Conservation (phyloP, 2,113 vertebrate genomes). For the Madoqua kirkii region DNA sequence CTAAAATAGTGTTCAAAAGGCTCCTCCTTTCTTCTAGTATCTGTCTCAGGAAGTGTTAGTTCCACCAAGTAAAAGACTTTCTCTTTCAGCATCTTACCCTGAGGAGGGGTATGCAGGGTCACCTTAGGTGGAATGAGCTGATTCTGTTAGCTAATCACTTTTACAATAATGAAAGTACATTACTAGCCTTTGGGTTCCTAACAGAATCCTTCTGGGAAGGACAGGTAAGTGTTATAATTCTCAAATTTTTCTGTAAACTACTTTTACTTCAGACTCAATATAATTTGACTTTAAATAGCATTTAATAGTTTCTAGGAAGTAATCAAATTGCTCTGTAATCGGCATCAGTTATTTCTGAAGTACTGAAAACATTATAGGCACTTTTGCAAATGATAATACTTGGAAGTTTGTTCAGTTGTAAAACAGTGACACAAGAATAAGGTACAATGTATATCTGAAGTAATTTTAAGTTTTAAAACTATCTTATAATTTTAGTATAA, state of each 20-base stretch:
- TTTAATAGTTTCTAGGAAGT: background rate
- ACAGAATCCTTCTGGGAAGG: background rate
- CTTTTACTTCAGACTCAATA: background rate
- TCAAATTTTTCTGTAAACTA: background rate
- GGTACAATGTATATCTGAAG: background rate
- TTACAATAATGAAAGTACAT: background rate
- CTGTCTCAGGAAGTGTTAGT: background rate
- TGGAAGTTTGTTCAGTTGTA: background rate
- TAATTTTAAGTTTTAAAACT: background rate
- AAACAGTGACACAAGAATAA: background rate
- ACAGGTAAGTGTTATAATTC: background rate
- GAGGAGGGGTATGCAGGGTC: background rate
- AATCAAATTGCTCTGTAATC: constrained; percentile 10
- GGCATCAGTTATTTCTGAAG: background rate
- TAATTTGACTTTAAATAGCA: background rate
- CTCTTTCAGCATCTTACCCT: background rate
- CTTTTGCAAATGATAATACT: background rate
- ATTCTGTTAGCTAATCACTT: background rate
- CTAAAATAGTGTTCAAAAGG: background rate
- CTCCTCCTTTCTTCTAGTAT: background rate
- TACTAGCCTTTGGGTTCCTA: background rate
- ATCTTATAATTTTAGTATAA: background rate
- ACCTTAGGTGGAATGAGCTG: background rate
- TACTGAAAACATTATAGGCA: background rate
- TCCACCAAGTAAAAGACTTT: background rate